These are phyloP conservation scores for Metacarcinus magister DNA, from an alignment of 2,888 invertebrate species.

Conservation along the genomic window DNA sequence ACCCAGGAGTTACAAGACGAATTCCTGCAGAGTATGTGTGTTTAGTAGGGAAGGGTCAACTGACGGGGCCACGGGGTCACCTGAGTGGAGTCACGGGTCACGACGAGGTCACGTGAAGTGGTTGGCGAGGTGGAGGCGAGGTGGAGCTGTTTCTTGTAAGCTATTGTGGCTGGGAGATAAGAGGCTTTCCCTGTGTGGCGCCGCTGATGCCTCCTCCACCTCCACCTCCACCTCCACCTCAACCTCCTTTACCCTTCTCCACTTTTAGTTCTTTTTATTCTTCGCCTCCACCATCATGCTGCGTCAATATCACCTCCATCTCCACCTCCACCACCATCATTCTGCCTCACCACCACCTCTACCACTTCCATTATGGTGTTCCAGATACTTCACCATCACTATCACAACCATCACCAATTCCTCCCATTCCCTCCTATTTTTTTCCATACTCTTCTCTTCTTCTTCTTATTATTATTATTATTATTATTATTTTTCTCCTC, in stretches of 20 bases:
- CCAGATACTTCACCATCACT: not conserved
- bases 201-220: conserved; percentile 1
- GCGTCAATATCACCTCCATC: not conserved
- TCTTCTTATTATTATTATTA: too few species aligned
- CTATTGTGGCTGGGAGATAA: conserved; percentile 30
- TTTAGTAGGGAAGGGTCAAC: not conserved
- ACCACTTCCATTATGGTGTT: not conserved
- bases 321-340: not conserved
- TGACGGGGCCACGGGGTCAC: not conserved
- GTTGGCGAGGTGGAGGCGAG: not conserved
- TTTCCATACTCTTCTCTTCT: not conserved
- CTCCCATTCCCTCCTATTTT: not conserved
- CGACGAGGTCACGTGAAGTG: not conserved
- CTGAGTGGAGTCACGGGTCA: not conserved
- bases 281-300: not conserved
- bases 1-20: too few species aligned
- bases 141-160: conserved; percentile 14
- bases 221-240: not conserved
- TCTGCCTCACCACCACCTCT: not conserved
- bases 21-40: not conserved
- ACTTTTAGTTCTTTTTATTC: not conserved
- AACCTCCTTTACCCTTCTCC: not conserved
- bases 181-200: not conserved
- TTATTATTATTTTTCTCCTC: too few species aligned
- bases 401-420: not conserved